Evolutionary conservation across 2,113 vertebrate species (phyloP), one percentile per base, ranked within the genome.

Genomic region (Chaetodon trifascialis): DNA sequence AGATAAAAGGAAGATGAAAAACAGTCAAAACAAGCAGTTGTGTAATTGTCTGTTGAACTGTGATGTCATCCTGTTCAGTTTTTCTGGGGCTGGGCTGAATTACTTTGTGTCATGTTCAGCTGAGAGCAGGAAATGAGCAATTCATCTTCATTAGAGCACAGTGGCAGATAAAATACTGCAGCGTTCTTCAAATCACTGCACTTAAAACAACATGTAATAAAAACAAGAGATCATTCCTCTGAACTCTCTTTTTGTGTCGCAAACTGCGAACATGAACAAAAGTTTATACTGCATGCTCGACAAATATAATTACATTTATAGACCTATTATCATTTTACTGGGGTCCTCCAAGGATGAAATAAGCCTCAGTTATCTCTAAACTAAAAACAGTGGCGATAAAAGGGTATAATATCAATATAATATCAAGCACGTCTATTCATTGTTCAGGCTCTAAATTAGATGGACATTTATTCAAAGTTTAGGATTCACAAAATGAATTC

Each of bases 31-130:
- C 2, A 34, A n/a, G 23, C 25, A 58, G 63, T 44, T 19, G 14
- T 34, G 44, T 51, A 63, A 40, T 30, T 34, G 44, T 52, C 9
- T 54, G 54, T 25, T 56, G 54, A 21, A 46, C 46, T 42, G 34
- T 23, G 10, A 47, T 77, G 51, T 23, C 16, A 34, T 52, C 66
- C 59, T 38, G 17, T 30, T 42, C 11, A 34, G 42, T 4, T 44
- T 49, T 23, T 75, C 5, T 7, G 38, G 21, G 70, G 21, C 49
- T 2, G 4, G 64, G 30, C 40, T 58, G 75, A 36, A 56, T 68
- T 56, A 70, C 56, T 30, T 30, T 1, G 46, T 62, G 38, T 70
- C 58, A 70, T 78, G 74, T 78, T 78, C 7, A 69, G 14, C 38
- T 19, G 10, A 54, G 19, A 46, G 5, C 19, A 64, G 65, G 70